A percentile compares a stretch with the other conserved stretches of the same genome.
Conservation (phyloP, 2,113 vertebrate species). For the Chitala chitala region DNA sequence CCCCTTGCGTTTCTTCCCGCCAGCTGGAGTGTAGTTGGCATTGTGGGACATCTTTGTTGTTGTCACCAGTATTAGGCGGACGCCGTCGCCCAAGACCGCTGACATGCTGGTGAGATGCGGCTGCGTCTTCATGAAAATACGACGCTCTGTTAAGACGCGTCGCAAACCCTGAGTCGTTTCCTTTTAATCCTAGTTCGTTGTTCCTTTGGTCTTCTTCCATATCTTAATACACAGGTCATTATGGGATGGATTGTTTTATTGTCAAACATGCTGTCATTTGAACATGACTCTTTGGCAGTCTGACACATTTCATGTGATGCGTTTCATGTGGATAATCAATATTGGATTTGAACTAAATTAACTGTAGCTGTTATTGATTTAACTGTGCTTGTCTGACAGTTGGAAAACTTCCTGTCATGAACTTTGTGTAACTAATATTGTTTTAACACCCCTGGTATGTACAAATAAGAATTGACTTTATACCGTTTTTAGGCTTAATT, state of each 20-base stretch:
- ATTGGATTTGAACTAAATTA: conserved; percentile 12
- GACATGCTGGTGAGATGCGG: conserved; percentile 36
- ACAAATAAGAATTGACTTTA: conserved; percentile 1
- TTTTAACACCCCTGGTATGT: conserved; percentile 8
- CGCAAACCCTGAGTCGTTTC: conserved; percentile 19
- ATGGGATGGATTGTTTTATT: background rate
- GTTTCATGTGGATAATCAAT: background rate
- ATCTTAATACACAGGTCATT: background rate
- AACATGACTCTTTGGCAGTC: background rate
- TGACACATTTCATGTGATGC: too few relatives aligned
- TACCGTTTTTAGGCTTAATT: conserved; percentile 16
- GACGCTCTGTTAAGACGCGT: conserved; percentile 34
- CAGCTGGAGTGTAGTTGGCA: conserved; percentile 46
- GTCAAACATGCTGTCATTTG: background rate
- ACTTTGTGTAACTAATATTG: conserved; percentile 20
- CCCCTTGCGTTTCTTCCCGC: conserved; percentile 45
- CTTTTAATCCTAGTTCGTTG: conserved; percentile 40
- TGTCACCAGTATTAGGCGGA: conserved; percentile 25
- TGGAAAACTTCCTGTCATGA: conserved; percentile 2
- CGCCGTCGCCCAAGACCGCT: conserved; percentile 17
- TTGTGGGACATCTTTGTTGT: conserved; percentile 29
- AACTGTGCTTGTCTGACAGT: conserved; percentile 20
- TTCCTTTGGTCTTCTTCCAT: background rate
- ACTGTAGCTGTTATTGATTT: background rate
- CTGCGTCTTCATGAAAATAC: conserved; percentile 42